These are phyloP conservation scores for Clarias fuscus DNA, from an alignment of 2,797 vertebrate species.

Conservation along the genomic window DNA sequence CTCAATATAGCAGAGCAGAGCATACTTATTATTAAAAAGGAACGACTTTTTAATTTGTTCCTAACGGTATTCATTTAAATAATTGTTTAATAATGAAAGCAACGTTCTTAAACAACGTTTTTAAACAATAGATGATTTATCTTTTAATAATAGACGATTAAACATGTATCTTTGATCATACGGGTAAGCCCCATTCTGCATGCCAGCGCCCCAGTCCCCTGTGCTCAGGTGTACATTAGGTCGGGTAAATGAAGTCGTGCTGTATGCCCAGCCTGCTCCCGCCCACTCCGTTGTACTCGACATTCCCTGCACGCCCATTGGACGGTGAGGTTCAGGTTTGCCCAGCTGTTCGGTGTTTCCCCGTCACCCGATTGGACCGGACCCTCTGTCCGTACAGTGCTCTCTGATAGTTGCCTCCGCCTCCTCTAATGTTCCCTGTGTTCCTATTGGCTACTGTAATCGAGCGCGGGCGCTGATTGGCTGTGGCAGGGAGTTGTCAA, in stretches of 20 bases:
- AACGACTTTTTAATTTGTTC: too few relatives aligned
- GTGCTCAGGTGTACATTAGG: conserved; percentile 4
- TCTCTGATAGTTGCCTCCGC: conserved; percentile 68
- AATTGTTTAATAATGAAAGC: background rate
- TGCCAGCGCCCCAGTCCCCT: conserved; percentile 51
- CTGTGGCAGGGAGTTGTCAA: conserved; percentile 82
- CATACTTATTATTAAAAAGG: too few relatives aligned
- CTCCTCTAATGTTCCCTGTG: conserved; percentile 35
- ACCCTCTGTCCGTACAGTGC: conserved; percentile 62
- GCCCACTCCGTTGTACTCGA: conserved; percentile 58
- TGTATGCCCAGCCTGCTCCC: conserved; percentile 49
- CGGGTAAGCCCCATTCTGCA: background rate
- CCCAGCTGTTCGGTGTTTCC: conserved; percentile 78
- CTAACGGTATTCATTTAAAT: too few relatives aligned
- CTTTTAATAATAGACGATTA: background rate
- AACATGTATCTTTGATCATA: background rate
- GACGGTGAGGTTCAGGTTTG: conserved; percentile 69
- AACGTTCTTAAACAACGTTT: background rate
- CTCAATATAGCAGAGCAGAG: too few relatives aligned
- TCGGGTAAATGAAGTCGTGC: conserved; percentile 32
- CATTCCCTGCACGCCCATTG: conserved; percentile 68
- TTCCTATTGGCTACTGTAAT: conserved; percentile 79
- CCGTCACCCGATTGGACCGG: conserved; percentile 71
- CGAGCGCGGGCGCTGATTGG: conserved; percentile 78
- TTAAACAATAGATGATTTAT: background rate